Evolutionary conservation across 1,140 invertebrate species (phyloP), one percentile per base, ranked within the genome.

Genomic region (Philopotamus ludificatus): DNA sequence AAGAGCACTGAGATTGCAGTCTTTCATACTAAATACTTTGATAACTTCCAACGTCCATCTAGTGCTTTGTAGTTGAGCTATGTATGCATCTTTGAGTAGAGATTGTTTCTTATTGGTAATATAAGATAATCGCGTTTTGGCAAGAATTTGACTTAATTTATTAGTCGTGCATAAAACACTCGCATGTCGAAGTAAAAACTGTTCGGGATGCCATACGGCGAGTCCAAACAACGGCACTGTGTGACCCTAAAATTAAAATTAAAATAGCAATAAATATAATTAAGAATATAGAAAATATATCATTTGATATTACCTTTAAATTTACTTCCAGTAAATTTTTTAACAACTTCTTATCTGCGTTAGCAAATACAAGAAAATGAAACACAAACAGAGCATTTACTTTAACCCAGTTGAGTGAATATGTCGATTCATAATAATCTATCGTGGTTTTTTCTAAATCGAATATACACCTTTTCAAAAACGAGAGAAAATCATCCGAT

Each of bases 181-280:
- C 26, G 88, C 73, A 77, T 87, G 84, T 68, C 81, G 80, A 28
- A 84, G 75, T 12, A 93, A 78, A 77, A 94, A 94, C 66, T 84
- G 81, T 74, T 89, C 90, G 3, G 92, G 89, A 72, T 89, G 85
- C 91, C 91, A 94, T 26, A 93, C 73, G 16, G 89, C 80, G 74
- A 89, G 89, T 1, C 90, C 91, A 51, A 85, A 79, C 2, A 95
- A 75, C 54, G 85, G 86, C 20, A 93, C 85, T 45, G 86, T 89
- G 54, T 89, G 89, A 53, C 89, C 77, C 81, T 85, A 74, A 77
- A 74, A 69, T 66, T 51, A 54, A 12, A 42, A 22, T 45, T 8
- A 15, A 15, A 15, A 45, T 16, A 45, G 9, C 16, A 15, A 16
- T 1, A 49, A 49, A 4, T 49, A 49, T 49, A 15, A 49, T 20